Conservation (phyloP, 2,113 vertebrate genomes). For the Ancistrus triradiatus region DNA sequence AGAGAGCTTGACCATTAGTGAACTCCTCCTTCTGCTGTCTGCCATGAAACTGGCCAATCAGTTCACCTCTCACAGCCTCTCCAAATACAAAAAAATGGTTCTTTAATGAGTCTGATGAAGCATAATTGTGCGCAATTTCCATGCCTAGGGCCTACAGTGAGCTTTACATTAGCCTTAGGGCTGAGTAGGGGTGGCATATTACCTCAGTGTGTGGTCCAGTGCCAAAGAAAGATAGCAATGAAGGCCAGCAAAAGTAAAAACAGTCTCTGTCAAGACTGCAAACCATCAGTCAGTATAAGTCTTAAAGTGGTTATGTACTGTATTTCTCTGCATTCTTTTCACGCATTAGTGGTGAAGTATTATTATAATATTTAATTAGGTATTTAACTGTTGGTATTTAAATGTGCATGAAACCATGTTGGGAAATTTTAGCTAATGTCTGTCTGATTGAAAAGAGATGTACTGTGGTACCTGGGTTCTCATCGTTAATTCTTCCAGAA, state of each 20-base stretch:
- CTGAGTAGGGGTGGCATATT: slow-evolving; percentile 39
- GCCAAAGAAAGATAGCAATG: slow-evolving; percentile 33
- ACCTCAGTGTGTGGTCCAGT: slow-evolving; percentile 42
- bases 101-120: slow-evolving; percentile 47
- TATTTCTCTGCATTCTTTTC: not conserved
- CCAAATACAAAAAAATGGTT: slow-evolving; percentile 41
- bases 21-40: slow-evolving; percentile 41
- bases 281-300: slow-evolving; percentile 22
- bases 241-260: slow-evolving; percentile 29
- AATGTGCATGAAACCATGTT: too few relatives aligned
- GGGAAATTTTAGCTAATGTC: too few relatives aligned
- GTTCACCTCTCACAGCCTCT: slow-evolving; percentile 27
- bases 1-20: slow-evolving; percentile 22
- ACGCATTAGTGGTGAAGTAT: not conserved
- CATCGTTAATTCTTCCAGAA: too few relatives aligned
- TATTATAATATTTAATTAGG: not conserved
- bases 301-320: not conserved
- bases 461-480: too few relatives aligned
- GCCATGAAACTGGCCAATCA: slow-evolving; percentile 30
- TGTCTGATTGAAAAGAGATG: too few relatives aligned
- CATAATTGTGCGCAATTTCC: slow-evolving; percentile 47
- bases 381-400: not conserved
- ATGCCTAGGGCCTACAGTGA: slow-evolving; percentile 37
- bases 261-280: slow-evolving; percentile 18
- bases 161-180: slow-evolving; percentile 40